A percentile compares a stretch with the other conserved stretches of the same genome.
These are phyloP conservation scores for Eudasyphora cyanicolor DNA, from an alignment of 2,888 invertebrate genomes.

Conservation along the genomic window DNA sequence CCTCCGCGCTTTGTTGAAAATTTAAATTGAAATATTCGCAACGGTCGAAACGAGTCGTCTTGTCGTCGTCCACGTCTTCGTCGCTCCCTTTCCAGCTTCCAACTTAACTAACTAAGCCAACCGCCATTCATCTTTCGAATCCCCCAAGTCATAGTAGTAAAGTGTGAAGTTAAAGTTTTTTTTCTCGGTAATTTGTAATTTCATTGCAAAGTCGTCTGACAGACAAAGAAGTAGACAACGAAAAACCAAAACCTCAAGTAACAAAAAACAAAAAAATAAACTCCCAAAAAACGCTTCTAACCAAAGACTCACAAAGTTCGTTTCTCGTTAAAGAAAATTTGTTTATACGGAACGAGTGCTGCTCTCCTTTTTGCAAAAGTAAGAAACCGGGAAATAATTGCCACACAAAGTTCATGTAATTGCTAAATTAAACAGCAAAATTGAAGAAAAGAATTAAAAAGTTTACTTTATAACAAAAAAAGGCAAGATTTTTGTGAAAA, in stretches of 20 bases:
- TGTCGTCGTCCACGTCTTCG: not conserved
- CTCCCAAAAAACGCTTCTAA: not conserved
- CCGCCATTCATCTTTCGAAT: slow-evolving; percentile 9
- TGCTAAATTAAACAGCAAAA: slow-evolving; percentile 2
- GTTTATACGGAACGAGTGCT: too few species aligned
- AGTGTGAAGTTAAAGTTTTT: slow-evolving; percentile 12
- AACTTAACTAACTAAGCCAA: too few species aligned
- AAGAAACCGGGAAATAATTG: not conserved
- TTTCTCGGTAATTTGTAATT: not conserved
- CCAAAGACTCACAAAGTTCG: not conserved
- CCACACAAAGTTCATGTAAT: not conserved
- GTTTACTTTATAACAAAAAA: not conserved
- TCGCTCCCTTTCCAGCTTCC: not conserved
- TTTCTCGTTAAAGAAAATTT: slow-evolving; percentile 11
- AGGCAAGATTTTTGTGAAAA: too few species aligned
- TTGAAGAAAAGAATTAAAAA: not conserved
- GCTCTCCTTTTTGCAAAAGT: not conserved
- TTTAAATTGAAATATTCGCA: slow-evolving; percentile 10
- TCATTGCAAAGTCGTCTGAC: not conserved
- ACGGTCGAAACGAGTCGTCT: not conserved
- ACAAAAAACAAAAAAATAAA: not conserved
- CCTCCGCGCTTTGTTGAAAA: not conserved
- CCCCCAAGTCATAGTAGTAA: slow-evolving; percentile 13
- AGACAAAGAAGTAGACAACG: not conserved
- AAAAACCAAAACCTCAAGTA: not conserved